phyloP scores from a whole-genome alignment of 53 echinoderm and acorn worm genomes.

The Apostichopus leukothele region DNA sequence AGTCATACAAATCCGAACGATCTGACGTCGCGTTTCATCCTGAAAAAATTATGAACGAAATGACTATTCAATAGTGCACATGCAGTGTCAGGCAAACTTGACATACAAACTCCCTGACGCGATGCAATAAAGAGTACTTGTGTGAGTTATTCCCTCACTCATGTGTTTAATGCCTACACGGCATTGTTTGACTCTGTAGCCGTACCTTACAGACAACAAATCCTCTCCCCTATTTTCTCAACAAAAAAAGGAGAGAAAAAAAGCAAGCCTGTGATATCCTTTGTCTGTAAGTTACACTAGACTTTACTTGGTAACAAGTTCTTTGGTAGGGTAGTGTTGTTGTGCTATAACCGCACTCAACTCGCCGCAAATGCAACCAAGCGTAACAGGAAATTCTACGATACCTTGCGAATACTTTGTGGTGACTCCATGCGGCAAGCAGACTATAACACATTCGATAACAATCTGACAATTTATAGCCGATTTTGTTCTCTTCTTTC shows the following conservation, averaged over 20 bases:
- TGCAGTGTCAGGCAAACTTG: no score
- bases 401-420: neutral
- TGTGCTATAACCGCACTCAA: neutral
- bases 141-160: no score
- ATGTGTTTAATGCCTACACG: no score
- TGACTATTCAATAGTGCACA: no score
- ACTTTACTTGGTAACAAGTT: neutral
- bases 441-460: neutral
- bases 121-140: no score
- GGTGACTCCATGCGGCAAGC: neutral
- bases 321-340: neutral
- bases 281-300: no score
- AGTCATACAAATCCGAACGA: neutral
- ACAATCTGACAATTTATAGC: neutral
- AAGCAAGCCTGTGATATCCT: no score
- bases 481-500: neutral
- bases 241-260: no score
- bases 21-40: neutral
- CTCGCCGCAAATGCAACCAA: neutral
- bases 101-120: no score
- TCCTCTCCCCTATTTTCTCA: no score
- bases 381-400: conserved; percentile 6
- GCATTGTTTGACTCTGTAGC: no score
- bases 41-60: neutral
- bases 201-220: no score